phyloP scores from a whole-genome alignment of 2,888 invertebrate genomes.

The Melieria omissa region DNA sequence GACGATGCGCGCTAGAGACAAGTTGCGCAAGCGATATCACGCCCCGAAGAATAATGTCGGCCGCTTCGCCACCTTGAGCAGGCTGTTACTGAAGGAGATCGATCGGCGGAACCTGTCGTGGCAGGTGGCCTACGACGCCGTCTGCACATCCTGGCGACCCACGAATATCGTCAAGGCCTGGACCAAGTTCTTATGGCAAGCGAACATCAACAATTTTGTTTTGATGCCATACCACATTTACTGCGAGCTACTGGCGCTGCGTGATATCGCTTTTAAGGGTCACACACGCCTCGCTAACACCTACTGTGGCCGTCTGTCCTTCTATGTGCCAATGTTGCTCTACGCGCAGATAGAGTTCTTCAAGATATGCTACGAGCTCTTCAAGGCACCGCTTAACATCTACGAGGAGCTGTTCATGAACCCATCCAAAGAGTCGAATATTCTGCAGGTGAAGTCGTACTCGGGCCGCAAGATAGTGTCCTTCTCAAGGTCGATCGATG shows the following conservation, averaged over 20 bases:
- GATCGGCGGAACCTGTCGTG: conserved; percentile 57
- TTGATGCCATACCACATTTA: conserved; percentile 58
- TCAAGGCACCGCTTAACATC: conserved; percentile 62
- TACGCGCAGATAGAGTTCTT: conserved; percentile 61
- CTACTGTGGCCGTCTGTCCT: conserved; percentile 56
- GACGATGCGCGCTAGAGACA: conserved; percentile 45
- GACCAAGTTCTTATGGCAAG: conserved; percentile 61
- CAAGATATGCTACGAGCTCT: conserved; percentile 59
- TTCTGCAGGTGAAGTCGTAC: conserved; percentile 63
- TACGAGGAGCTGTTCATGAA: conserved; percentile 62
- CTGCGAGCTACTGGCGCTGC: conserved; percentile 56
- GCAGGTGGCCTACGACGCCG: conserved; percentile 65
- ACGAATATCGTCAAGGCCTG: conserved; percentile 61
- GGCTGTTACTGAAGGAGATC: conserved; percentile 64
- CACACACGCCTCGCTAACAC: conserved; percentile 55
- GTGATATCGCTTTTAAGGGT: conserved; percentile 59
- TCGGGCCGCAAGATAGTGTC: conserved; percentile 65
- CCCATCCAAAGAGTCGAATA: conserved; percentile 60
- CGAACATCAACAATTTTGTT: conserved; percentile 54
- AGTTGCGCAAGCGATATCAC: conserved; percentile 46
- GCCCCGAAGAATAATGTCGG: conserved; percentile 45
- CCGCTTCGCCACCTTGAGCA: conserved; percentile 45
- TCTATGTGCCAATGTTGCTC: conserved; percentile 60
- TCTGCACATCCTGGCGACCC: conserved; percentile 67
- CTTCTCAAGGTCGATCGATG: conserved; percentile 62